Evolutionary conservation across 1,140 invertebrate genomes (phyloP), one percentile per base, ranked within the genome.

Genomic region (Teleopsis dalmanni): DNA sequence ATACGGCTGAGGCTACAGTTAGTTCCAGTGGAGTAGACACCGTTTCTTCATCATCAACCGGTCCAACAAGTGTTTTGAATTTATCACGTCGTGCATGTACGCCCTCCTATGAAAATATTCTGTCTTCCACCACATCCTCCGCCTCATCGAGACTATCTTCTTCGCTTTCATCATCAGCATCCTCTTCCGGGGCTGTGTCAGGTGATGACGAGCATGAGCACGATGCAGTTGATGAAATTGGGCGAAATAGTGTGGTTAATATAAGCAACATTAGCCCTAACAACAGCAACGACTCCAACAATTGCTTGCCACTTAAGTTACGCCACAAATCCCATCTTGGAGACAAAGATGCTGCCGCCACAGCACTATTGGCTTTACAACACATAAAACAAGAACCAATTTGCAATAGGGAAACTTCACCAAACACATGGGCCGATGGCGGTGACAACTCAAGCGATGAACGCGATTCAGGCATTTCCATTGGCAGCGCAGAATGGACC

Each of bases 241-340:
- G 57, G 26, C 70, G 54, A 29, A 47, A 42, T 27, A 42, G 34
- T 25, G 33, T 11, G 13, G 25, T 52, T 16, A 52, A 37, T 33
- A 47, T 18, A 13, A 48, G 29, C 13, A 55, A 8, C 13, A 52
- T 45, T 48, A 57, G 33, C 36, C 43, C 35, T 18, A 40, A 40
- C 16, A 52, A 49, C 36, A 54, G 47, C 19, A 64, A 50, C 18
- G 65, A 69, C 49, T 53, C 61, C 42, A 69, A 82, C 62, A 83
- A 82, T 57, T 81, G 81, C 54, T 67, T 95, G 52, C 91, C 91
- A 1, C 82, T 91, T 55, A 95, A 95, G 70, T 75, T 95, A 44
- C 81, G 91, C 54, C 91, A 95, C 77, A 95, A 95, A 69, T 85
- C 84, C n/a, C 84, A 90, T 57, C 76, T 92, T 36, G 87, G 88